Conservation (phyloP, 92 coral and sea anemone species). For the Muricea muricata region DNA sequence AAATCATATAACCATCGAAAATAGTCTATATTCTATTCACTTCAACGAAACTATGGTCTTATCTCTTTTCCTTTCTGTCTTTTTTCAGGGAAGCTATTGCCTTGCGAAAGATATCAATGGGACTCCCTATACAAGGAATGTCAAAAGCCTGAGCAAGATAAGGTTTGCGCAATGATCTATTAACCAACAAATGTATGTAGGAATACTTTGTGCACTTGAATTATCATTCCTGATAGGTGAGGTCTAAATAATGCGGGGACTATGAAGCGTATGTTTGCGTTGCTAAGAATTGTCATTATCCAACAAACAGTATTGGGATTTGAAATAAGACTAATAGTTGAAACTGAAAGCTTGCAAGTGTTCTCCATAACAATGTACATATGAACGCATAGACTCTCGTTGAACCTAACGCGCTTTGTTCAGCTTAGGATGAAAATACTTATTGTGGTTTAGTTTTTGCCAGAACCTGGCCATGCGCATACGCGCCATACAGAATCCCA, state of each 20-base stretch:
- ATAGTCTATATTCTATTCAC: too few relatives aligned
- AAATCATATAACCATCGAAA: too few relatives aligned
- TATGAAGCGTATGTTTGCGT: too few relatives aligned
- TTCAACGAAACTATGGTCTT: too few relatives aligned
- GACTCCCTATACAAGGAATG: slow-evolving; percentile 77
- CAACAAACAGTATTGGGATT: not conserved
- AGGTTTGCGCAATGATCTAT: not conserved
- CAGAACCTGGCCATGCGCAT: too few relatives aligned
- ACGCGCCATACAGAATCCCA: not conserved
- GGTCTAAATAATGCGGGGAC: not conserved
- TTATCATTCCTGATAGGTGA: not conserved
- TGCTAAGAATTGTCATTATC: not conserved
- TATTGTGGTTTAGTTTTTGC: too few relatives aligned
- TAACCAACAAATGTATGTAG: not conserved
- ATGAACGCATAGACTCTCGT: not conserved
- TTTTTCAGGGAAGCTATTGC: slow-evolving; percentile 72
- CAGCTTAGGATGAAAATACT: not conserved
- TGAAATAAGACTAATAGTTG: not conserved
- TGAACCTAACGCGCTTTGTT: not conserved
- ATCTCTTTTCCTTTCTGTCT: not conserved
- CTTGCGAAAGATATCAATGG: slow-evolving; percentile 87
- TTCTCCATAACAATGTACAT: not conserved
- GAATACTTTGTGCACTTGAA: not conserved
- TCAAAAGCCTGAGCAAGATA: slow-evolving; percentile 52
- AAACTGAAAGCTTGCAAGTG: not conserved